Base-by-base conservation (phyloP, 1,140 invertebrate species). In the Calosoma granatense region DNA sequence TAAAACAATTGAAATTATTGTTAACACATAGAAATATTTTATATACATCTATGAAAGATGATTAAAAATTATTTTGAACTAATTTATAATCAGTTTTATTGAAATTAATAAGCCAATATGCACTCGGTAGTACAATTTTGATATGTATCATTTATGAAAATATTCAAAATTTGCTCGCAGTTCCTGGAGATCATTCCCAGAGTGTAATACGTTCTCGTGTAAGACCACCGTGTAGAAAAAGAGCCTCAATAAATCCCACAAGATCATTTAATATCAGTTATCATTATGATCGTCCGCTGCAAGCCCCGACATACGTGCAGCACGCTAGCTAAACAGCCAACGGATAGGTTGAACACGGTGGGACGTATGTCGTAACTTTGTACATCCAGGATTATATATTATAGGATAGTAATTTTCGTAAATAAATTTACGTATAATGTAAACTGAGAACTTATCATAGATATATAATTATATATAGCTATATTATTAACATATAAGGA, bases 191-290 rank as follows among this genome's bases (percentile, higher is more conserved):
- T n/a, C n/a, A n/a, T n/a, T n/a, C n/a, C n/a, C n/a, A n/a, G n/a
- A 30, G 14, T 30, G 26, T 30, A 30, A 30, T 30, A 30, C 26
- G 26, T 14, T 4, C 26, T 30, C n/a, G 26, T 30, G 14, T 4
- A 6, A 14, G 41, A 47, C 41, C 41, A 47, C 41, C 41, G 15
- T 47, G 41, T 47, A 47, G 41, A 47, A 47, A 47, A 47, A 47
- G 9, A 47, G 41, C 41, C 41, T 47, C 41, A 47, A 47, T 47
- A 47, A 47, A 47, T 47, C 41, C 41, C 41, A 47, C 41, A 47
- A 47, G 41, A 47, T 47, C 41, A 47, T 47, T 47, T 47, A 47
- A 47, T 47, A 47, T 47, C 41, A 47, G 41, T 47, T 47, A 47
- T 47, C 41, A 47, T 47, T 47, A 47, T 47, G 9, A 47, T 4